Evolutionary conservation across 2,888 invertebrate species (phyloP), one percentile per base, ranked within the genome.

Genomic region (Dugesia japonica): DNA sequence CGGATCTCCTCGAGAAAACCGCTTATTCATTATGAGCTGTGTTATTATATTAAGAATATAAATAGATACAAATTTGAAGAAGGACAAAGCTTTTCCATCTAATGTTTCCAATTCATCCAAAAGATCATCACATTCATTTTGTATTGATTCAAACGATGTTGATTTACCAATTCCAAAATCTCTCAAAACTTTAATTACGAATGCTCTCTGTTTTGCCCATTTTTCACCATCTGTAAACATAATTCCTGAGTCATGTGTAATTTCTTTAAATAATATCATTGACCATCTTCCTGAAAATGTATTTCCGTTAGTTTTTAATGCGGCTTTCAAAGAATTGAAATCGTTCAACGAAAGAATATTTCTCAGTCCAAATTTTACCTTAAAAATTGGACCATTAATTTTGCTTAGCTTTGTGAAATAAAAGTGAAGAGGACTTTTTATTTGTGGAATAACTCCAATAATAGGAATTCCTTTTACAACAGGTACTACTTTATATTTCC

Each of bases 131-230:
- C 71, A 26, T 26, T 56, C 26, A 75, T 9, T 20, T 71, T 75
- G 56, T 71, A 75, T 23, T 75, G 26, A 26, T 75, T 75, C 75
- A 7, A 26, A 28, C 23, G 56, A 20, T 20, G 17, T 26, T 4
- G 26, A 15, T 75, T 56, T 75, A 71, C 75, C 75, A 23, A 74
- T 17, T 42, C 74, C 74, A 28, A 71, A 75, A 15, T 75, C 26
- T 71, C 75, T 17, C n/a, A 75, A 31, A 75, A 75, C 75, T 56
- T 71, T 42, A 1, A 71, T 1, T 31, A 56, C 42, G 56, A 75
- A 75, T 15, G 56, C 15, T 71, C 75, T 4, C 23, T 75, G 75
- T 13, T 28, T 75, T 23, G 26, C 9, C 75, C 75, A 75, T n/a
- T 26, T 28, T 26, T 75, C 75, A 9, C 75, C 75, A 56, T 56